Percentiles rank a stretch among this genome's conserved stretches.
These are phyloP conservation scores for Myotis lucifugus DNA, from an alignment of 2,113 vertebrate species.

Conservation along the genomic window DNA sequence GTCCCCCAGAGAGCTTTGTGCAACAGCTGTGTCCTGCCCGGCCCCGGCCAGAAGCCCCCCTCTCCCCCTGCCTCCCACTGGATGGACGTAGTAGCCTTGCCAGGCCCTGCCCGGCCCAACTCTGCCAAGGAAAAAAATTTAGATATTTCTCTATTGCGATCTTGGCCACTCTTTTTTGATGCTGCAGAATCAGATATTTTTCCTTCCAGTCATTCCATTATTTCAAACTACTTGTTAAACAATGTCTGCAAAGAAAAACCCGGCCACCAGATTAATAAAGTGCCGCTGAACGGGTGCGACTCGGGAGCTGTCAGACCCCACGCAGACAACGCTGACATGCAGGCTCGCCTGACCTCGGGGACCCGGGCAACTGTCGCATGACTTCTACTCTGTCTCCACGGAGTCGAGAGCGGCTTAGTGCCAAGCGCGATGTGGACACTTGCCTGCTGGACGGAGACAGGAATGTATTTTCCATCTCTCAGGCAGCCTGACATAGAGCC, in stretches of 20 bases:
- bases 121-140: background rate
- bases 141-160: background rate
- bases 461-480: slow-evolving; percentile 64
- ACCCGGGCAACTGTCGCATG: fast-evolving
- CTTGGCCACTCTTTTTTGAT: background rate
- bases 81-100: background rate
- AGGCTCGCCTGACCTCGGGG: background rate
- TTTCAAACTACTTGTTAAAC: slow-evolving; percentile 6
- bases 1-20: background rate
- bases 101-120: background rate
- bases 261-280: slow-evolving; percentile 13
- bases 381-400: background rate
- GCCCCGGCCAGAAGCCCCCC: too few relatives aligned
- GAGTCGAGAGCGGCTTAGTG: background rate
- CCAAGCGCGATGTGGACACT: slow-evolving; percentile 57
- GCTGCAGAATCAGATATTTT: background rate
- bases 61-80: fast-evolving
- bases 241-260: background rate
- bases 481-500: background rate
- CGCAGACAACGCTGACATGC: background rate
- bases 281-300: background rate
- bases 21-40: too few relatives aligned
- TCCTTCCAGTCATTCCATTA: background rate
- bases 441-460: slow-evolving; percentile 45
- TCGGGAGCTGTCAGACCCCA: background rate